These are phyloP conservation scores for Drosophila lutescens DNA, from an alignment of 2,888 invertebrate species.

Conservation along the genomic window DNA sequence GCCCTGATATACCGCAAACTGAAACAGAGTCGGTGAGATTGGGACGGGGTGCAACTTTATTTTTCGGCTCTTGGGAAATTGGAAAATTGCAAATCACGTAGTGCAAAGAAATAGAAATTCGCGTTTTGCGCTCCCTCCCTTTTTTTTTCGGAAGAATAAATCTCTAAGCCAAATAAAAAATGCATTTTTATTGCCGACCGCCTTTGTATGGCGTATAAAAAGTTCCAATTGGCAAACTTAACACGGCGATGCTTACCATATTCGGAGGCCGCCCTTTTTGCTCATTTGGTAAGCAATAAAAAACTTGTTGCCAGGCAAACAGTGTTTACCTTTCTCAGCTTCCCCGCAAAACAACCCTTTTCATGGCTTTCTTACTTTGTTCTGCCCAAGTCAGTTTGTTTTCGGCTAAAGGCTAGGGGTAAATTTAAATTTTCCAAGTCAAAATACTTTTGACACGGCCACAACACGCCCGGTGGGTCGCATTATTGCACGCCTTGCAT, in stretches of 20 bases:
- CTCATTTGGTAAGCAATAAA: conserved; percentile 78
- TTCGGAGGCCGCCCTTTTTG: conserved; percentile 23
- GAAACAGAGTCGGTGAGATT: conserved; percentile 27
- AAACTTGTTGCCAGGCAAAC: conserved; percentile 63
- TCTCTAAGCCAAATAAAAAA: conserved; percentile 49
- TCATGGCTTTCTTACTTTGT: conserved; percentile 48
- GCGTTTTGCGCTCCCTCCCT: conserved; percentile 50
- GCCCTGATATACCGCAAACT: conserved; percentile 51
- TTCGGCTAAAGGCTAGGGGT: conserved; percentile 1
- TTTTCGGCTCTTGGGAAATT: conserved; percentile 65
- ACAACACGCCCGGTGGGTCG: conserved; percentile 16
- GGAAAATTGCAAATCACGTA: conserved; percentile 81
- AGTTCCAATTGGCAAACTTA: conserved; percentile 51
- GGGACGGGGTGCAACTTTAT: conserved; percentile 49
- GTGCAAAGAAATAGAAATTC: conserved; percentile 67
- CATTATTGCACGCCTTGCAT: conserved; percentile 44
- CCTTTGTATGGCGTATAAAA: conserved; percentile 37
- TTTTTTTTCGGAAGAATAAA: conserved; percentile 50
- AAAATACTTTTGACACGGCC: conserved; percentile 68
- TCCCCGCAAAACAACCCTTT: conserved; percentile 24
- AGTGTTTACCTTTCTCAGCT: conserved; percentile 54
- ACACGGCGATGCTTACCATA: conserved; percentile 33
- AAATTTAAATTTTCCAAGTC: conserved; percentile 76
- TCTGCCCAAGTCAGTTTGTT: conserved; percentile 52
- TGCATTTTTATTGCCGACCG: conserved; percentile 64